Evolutionary conservation across 1,140 invertebrate genomes (phyloP).

Genomic region (Drosophila fuyamai): DNA sequence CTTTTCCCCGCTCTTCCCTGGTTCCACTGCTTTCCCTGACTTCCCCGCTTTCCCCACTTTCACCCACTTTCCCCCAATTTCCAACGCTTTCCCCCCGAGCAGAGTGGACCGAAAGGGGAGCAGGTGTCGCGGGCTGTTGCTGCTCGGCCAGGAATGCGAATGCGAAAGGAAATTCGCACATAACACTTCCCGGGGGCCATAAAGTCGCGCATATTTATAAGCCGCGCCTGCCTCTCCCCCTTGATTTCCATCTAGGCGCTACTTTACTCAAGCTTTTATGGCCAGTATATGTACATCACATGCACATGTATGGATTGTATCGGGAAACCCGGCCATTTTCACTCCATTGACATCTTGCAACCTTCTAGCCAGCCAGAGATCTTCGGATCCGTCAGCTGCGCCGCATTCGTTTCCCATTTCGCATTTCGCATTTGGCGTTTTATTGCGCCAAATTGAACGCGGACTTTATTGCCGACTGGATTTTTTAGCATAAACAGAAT

Average conservation of each 20-base stretch:
- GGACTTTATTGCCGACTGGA: slow-evolving; percentile 67
- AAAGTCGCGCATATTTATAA: slow-evolving; percentile 62
- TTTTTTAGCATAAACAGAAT: slow-evolving; percentile 64
- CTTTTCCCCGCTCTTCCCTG: slow-evolving; percentile 11
- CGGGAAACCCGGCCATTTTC: slow-evolving; percentile 19
- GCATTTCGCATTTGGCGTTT: slow-evolving; percentile 56
- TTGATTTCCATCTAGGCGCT: slow-evolving; percentile 44
- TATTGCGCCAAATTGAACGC: slow-evolving; percentile 69
- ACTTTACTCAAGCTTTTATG: slow-evolving; percentile 50
- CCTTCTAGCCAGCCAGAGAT: slow-evolving; percentile 9
- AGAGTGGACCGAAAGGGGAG: not conserved
- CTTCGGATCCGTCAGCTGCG: slow-evolving; percentile 44
- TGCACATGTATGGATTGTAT: slow-evolving; percentile 10
- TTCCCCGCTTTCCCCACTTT: not conserved
- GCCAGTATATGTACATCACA: slow-evolving; percentile 12
- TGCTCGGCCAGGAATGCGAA: slow-evolving; percentile 4
- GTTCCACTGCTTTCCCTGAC: not conserved
- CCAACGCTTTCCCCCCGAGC: not conserved
- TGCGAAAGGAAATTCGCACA: slow-evolving; percentile 16
- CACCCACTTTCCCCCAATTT: not conserved
- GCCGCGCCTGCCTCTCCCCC: slow-evolving; percentile 29
- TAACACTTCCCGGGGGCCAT: slow-evolving; percentile 50
- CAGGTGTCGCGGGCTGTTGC: slow-evolving; percentile 1
- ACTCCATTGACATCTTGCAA: slow-evolving; percentile 31
- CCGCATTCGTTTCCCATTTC: slow-evolving; percentile 63